Percentiles rank a stretch among this genome's conserved stretches.
phyloP scores from a whole-genome alignment of 1,140 invertebrate species.

The Drosophila biarmipes region DNA sequence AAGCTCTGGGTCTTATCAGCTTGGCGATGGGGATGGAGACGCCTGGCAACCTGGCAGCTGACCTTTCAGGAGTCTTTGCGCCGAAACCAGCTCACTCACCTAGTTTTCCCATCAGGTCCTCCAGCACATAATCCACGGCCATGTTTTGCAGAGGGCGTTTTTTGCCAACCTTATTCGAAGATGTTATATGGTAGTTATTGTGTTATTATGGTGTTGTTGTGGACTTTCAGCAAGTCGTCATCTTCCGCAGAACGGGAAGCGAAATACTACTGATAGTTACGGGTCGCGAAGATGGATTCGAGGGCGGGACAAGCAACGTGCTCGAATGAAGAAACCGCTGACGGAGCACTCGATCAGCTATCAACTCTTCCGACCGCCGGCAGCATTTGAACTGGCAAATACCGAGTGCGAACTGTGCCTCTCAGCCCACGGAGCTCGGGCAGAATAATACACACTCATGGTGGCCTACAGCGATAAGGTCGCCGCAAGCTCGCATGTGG shows the following conservation, averaged over 20 bases:
- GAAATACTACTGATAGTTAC: conserved; percentile 16
- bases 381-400: conserved; percentile 73
- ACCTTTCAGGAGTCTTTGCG: conserved; percentile 12
- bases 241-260: conserved; percentile 15
- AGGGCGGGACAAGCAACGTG: conserved; percentile 22
- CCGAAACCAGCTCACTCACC: conserved; percentile 84
- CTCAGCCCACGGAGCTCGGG: conserved; percentile 37
- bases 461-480: conserved; percentile 52
- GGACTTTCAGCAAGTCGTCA: conserved; percentile 26
- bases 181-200: conserved; percentile 7
- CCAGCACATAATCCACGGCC: conserved; percentile 88
- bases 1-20: conserved; percentile 30
- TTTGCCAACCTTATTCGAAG: background rate
- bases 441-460: conserved; percentile 36
- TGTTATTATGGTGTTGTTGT: no score
- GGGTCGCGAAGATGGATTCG: conserved; percentile 1
- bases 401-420: conserved; percentile 67
- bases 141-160: conserved; percentile 67
- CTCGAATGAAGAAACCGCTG: conserved; percentile 10
- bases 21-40: conserved; percentile 17
- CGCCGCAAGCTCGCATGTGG: conserved; percentile 29
- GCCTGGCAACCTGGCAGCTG: conserved; percentile 40
- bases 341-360: conserved; percentile 38
- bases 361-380: conserved; percentile 62
- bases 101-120: conserved; percentile 89